These are phyloP conservation scores for Enchytraeus crypticus DNA, from an alignment of 2,888 invertebrate genomes.

Conservation along the genomic window DNA sequence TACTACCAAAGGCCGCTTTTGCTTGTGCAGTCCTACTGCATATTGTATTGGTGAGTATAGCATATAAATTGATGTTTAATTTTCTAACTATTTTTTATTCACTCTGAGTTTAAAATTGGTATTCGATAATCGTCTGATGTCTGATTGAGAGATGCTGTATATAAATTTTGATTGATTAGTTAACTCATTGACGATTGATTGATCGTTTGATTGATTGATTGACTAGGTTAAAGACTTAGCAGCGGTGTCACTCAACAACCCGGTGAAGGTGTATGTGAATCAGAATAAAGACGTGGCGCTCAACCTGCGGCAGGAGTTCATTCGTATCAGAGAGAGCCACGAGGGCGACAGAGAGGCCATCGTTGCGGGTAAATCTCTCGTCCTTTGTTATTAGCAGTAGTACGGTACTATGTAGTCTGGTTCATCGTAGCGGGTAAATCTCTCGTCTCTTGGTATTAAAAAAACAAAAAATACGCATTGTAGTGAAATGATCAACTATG, in stretches of 20 bases:
- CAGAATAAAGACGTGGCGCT: constrained; percentile 90
- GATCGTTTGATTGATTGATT: background rate
- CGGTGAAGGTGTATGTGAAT: constrained; percentile 89
- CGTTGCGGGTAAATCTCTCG: constrained; percentile 40
- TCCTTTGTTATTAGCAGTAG: background rate
- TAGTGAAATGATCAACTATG: no score
- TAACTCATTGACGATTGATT: background rate
- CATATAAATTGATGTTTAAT: no score
- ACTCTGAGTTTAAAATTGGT: no score
- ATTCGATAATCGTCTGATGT: no score
- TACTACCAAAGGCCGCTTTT: no score
- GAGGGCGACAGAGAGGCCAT: constrained; percentile 88
- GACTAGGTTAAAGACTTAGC: constrained; percentile 69
- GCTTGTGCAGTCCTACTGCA: no score
- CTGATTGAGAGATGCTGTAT: background rate
- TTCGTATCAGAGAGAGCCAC: constrained; percentile 70
- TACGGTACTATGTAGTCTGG: background rate
- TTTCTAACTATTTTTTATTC: no score
- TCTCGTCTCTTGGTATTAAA: background rate
- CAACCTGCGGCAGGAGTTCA: constrained; percentile 90
- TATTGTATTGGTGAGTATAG: no score
- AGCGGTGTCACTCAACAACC: constrained; percentile 80
- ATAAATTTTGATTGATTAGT: background rate
- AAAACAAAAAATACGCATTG: no score
- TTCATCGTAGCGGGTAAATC: background rate